These are phyloP conservation scores for Pristionchus entomophagus DNA, from an alignment of 2,888 invertebrate species.

Conservation along the genomic window DNA sequence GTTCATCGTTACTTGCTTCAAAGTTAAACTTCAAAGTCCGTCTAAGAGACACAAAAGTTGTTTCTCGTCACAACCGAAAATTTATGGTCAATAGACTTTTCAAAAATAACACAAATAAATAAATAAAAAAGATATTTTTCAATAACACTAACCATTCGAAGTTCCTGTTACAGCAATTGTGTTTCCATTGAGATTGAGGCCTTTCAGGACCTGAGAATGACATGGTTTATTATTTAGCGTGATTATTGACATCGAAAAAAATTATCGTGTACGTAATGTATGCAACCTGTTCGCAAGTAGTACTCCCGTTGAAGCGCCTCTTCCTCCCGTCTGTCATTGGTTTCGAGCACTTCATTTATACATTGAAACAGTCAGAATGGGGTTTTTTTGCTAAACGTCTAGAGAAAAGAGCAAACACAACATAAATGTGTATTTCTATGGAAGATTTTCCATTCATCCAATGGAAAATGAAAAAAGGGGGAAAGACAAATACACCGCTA, in stretches of 20 bases:
- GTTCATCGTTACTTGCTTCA: too few relatives aligned
- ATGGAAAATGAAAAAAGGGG: too few relatives aligned
- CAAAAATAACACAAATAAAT: neutral
- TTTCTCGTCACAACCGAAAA: too few relatives aligned
- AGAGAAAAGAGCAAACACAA: too few relatives aligned
- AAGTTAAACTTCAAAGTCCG: too few relatives aligned
- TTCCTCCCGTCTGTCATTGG: neutral
- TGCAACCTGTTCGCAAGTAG: neutral
- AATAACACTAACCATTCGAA: neutral
- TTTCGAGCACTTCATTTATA: neutral
- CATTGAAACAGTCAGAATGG: neutral
- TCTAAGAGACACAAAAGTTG: too few relatives aligned
- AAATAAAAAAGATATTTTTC: neutral
- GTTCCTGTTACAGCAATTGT: constrained; percentile 37
- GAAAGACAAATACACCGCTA: too few relatives aligned
- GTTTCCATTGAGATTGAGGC: neutral
- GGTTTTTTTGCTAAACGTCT: too few relatives aligned
- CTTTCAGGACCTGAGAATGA: neutral
- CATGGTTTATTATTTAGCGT: too few relatives aligned
- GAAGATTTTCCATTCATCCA: too few relatives aligned
- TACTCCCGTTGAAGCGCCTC: neutral
- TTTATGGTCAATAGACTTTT: neutral
- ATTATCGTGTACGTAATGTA: neutral
- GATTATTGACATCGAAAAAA: too few relatives aligned
- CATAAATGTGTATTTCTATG: too few relatives aligned